phyloP scores from a whole-genome alignment of 2,888 invertebrate genomes.

The Dorcus parallelipipedus region DNA sequence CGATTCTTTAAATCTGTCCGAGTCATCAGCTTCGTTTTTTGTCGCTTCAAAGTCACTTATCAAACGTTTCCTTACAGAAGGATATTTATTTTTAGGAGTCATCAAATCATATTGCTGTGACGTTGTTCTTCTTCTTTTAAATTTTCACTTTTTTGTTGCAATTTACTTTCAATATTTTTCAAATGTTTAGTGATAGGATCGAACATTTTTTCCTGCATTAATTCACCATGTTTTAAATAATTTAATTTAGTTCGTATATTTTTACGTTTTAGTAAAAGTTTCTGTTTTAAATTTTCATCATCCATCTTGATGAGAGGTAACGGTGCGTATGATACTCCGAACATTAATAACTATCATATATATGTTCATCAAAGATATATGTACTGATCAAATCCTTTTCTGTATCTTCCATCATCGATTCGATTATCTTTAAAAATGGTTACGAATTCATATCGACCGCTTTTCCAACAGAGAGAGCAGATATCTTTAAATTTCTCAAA shows the following conservation, averaged over 20 bases:
- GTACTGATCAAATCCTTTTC: too few relatives aligned
- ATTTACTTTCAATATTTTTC: too few relatives aligned
- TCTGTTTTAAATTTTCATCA: neutral
- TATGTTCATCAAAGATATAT: too few relatives aligned
- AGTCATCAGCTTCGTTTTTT: neutral
- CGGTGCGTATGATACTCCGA: too few relatives aligned
- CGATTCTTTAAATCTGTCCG: neutral
- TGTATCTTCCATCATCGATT: too few relatives aligned
- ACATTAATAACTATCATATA: too few relatives aligned
- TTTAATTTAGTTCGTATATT: neutral
- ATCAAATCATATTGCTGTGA: neutral
- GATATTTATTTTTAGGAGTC: too few relatives aligned
- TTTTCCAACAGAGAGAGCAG: too few relatives aligned
- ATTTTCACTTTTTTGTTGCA: neutral
- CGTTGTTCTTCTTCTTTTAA: neutral
- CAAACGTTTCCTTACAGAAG: neutral
- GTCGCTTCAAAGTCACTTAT: neutral
- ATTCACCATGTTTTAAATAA: constrained; percentile 5
- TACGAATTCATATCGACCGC: too few relatives aligned
- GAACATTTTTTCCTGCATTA: neutral
- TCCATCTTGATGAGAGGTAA: neutral
- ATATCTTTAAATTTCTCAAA: too few relatives aligned
- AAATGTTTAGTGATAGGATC: neutral
- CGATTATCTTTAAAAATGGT: too few relatives aligned
- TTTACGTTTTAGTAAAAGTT: neutral